Base-by-base conservation (phyloP, 1,140 invertebrate genomes). In the Drosophila nasuta region DNA sequence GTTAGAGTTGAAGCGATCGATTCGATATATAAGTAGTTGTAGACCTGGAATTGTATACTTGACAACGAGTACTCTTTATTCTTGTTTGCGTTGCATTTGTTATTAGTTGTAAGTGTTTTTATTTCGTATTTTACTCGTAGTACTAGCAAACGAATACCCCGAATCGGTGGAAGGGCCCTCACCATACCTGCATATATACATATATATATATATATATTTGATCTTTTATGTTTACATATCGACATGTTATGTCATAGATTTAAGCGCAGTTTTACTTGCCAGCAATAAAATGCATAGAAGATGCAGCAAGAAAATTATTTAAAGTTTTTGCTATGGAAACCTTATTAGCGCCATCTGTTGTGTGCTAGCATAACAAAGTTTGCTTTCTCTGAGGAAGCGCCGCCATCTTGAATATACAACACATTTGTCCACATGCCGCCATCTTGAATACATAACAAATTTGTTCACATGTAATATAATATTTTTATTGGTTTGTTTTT, bases 81-180 rank as follows among this genome's bases (percentile, higher is more conserved):
- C 43, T 56, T 60, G 43, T 62, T 63, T 54, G 8, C 35, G 25
- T 75, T 78, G 80, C 75, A 82, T 78, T 82, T 82, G 10, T 56
- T 33, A 60, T 60, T 51, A 67, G 75, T 35, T 51, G 66, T 75
- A 30, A 56, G 63, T 71, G 28, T 75, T 63, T 43, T 52, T 43
- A 10, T 38, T 38, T 38, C 35, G 35, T 38, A 38, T 58, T 64
- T n/a, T 64, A 25, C 20, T 25, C 20, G 33, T 59, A 33, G 30
- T 58, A 54, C 0, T 43, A 43, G 11, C 41, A 13, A 43, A 43
- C 25, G 51, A 6, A 54, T 38, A 4, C 20, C 20, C 49, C 67
- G 41, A 58, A 67, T 57, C 64, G 83, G 85, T 88, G 75, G 81
- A 75, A 83, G 83, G 83, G 75, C 86, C 85, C 86, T 90, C 81